Evolutionary conservation across 2,113 vertebrate genomes (phyloP), one percentile per base, ranked within the genome.

Genomic region (Monopterus albus): DNA sequence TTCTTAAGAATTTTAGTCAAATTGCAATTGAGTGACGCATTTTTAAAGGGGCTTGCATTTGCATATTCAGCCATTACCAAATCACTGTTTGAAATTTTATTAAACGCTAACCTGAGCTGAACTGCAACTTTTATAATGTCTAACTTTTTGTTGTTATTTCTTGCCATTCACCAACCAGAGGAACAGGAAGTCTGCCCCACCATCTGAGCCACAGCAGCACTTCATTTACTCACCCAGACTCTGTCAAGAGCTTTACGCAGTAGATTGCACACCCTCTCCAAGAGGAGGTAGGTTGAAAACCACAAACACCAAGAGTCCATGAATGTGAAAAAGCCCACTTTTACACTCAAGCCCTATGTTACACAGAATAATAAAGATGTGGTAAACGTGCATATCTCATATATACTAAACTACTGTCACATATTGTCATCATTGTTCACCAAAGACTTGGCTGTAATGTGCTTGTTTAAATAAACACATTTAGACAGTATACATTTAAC

Each of bases 101-200:
- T n/a, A n/a, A n/a, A n/a, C n/a, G n/a, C n/a, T n/a, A 29, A 39
- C 23, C 9, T 50, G n/a, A 26, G 25, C 20, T 38, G 2, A 66
- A 18, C 13, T 65, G n/a, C 6, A 53, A 15, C 23, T 2, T 56
- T 38, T 2, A 13, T 59, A 15, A 38, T 52, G 28, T 78, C 62
- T 84, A 7, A 28, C 17, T 45, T 85, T 82, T 75, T 61, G 12
- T 81, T 79, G 26, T 57, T 43, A 0, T 47, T 96, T 96, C 84
- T 81, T 93, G 58, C 92, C 91, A 6, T 95, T 95, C 80, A 47
- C 85, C 38, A 84, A 83, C 53, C 93, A 91, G 81, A 50, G 33
- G 33, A 90, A 88, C 28, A 65, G 87, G 72, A 92, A 86, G 14
- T 92, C 92, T 20, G 25, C 28, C 14, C 18, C 58, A 91, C 3